Conservation (phyloP, 2,888 invertebrate species). For the Pheosia tremula region DNA sequence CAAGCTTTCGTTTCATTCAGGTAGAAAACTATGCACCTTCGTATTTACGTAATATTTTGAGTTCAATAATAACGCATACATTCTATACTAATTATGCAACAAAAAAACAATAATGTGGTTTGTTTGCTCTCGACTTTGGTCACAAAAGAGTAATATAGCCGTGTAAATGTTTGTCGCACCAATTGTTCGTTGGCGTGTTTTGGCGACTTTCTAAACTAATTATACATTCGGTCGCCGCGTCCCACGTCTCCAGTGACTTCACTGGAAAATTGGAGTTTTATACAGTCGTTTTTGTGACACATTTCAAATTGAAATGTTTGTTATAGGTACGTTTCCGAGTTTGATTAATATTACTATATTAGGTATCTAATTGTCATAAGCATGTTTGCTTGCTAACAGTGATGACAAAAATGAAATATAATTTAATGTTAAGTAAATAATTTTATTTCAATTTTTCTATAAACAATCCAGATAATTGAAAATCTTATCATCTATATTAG, state of each 20-base stretch:
- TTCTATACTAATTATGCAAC: no score
- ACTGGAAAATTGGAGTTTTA: constrained; percentile 60
- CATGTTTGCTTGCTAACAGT: neutral
- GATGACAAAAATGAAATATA: neutral
- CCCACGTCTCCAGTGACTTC: constrained; percentile 42
- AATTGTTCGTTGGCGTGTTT: constrained; percentile 43
- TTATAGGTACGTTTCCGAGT: constrained; percentile 4
- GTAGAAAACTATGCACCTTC: no score
- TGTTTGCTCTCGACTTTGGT: constrained; percentile 25
- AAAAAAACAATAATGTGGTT: constrained; percentile 24
- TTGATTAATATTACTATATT: constrained; percentile 14
- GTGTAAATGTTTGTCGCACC: constrained; percentile 40
- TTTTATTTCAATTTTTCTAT: no score
- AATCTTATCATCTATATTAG: no score
- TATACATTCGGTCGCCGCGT: constrained; percentile 53
- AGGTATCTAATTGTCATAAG: neutral
- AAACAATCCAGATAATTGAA: no score
- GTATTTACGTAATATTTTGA: no score
- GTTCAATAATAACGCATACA: no score
- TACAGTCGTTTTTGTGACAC: constrained; percentile 54
- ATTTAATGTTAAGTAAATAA: no score
- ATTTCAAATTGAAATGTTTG: constrained; percentile 36
- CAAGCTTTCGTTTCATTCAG: no score
- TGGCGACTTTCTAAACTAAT: constrained; percentile 50
- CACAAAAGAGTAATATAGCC: constrained; percentile 38